A percentile compares a stretch with the other conserved stretches of the same genome.
Evolutionary conservation across 2,797 vertebrate species (phyloP).

Genomic region (Gallirallus australis): DNA sequence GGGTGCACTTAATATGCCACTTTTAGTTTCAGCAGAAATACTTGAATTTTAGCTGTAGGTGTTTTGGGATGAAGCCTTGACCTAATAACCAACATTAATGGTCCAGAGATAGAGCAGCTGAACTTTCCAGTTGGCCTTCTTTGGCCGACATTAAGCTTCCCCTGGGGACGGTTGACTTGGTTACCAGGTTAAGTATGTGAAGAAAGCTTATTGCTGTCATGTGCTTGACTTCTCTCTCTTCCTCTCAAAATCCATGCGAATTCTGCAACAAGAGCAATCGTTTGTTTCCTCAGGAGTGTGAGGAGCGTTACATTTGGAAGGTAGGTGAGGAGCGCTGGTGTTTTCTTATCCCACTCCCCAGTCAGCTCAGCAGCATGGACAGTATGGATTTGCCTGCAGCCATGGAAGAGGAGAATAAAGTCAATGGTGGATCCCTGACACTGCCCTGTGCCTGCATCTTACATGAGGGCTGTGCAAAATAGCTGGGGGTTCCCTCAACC

Average conservation of each 20-base stretch:
- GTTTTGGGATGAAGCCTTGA: slow-evolving; percentile 72
- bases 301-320: not conserved
- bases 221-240: slow-evolving; percentile 46
- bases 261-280: not conserved
- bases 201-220: slow-evolving; percentile 55
- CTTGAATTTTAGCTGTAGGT: slow-evolving; percentile 82
- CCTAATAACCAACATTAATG: slow-evolving; percentile 71
- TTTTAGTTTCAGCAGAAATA: slow-evolving; percentile 82
- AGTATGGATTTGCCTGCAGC: not conserved
- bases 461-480: not conserved
- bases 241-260: not conserved
- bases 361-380: not conserved
- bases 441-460: not conserved
- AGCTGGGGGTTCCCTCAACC: not conserved
- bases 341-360: not conserved
- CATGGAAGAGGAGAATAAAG: not conserved
- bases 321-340: accelerated
- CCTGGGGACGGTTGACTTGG: slow-evolving; percentile 72
- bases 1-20: slow-evolving; percentile 84
- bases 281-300: not conserved
- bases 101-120: slow-evolving; percentile 79
- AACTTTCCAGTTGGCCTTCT: slow-evolving; percentile 75
- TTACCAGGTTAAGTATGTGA: slow-evolving; percentile 71
- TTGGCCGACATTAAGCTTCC: slow-evolving; percentile 72
- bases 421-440: not conserved